Conservation (phyloP, 2,797 vertebrate species). For the Euphonia xanthogaster region DNA sequence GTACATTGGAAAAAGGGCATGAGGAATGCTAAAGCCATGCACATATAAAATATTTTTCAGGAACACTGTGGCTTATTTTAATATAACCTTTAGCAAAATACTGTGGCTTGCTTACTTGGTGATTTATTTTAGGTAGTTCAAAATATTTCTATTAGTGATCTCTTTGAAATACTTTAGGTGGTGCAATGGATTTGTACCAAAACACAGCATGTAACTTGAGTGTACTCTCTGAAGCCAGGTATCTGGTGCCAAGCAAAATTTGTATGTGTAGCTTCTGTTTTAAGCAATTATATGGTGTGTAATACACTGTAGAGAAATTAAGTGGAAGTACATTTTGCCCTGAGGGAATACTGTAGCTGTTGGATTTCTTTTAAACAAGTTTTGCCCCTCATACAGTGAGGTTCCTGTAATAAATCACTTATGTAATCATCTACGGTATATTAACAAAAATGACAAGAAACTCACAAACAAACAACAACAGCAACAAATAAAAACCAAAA, state of each 20-base stretch:
- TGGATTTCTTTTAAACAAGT: conserved; percentile 79
- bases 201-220: conserved; percentile 71
- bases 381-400: conserved; percentile 69
- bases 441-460: neutral
- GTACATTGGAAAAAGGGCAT: conserved; percentile 32
- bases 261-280: conserved; percentile 76
- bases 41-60: conserved; percentile 30
- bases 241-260: conserved; percentile 75
- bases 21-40: conserved; percentile 17
- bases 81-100: conserved; percentile 64
- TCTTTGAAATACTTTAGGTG: conserved; percentile 69
- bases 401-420: conserved; percentile 75
- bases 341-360: conserved; percentile 74
- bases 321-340: conserved; percentile 75
- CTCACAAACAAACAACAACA: neutral
- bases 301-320: conserved; percentile 80
- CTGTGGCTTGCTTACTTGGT: conserved; percentile 64
- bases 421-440: conserved; percentile 71
- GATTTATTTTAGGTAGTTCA: conserved; percentile 63
- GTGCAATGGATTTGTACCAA: conserved; percentile 72
- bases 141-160: conserved; percentile 73
- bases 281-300: conserved; percentile 77
- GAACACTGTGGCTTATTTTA: conserved; percentile 30
- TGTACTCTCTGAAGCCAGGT: conserved; percentile 63
- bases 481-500: neutral